phyloP scores from a whole-genome alignment of 2,888 invertebrate species.

The Marronus borbonicus region DNA sequence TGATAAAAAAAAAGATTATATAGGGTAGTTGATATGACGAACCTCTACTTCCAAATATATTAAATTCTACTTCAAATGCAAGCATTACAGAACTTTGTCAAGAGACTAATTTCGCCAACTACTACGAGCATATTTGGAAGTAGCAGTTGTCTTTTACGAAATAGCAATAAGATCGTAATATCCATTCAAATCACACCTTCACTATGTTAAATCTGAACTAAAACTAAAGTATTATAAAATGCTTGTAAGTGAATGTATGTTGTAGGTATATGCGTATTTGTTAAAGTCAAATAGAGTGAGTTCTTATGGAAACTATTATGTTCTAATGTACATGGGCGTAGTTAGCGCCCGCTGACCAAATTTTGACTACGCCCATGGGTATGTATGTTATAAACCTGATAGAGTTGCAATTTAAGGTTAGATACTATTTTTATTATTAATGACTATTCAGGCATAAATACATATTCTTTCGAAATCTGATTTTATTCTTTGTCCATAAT shows the following conservation, averaged over 20 bases:
- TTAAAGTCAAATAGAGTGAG: not conserved
- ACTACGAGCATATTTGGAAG: not conserved
- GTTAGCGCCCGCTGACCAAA: no score
- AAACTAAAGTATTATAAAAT: conserved; percentile 6
- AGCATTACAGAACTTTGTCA: no score
- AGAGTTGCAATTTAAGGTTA: no score
- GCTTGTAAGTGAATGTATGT: conserved; percentile 10
- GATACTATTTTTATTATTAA: no score
- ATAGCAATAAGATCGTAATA: not conserved
- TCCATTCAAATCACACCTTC: conserved; percentile 4
- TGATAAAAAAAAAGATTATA: conserved; percentile 8
- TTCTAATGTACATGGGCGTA: no score
- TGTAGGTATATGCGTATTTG: not conserved
- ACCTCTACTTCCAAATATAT: conserved; percentile 15
- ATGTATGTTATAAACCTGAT: not conserved
- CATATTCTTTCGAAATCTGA: not conserved
- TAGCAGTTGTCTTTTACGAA: not conserved
- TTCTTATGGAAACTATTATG: conserved; percentile 11
- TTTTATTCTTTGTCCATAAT: not conserved
- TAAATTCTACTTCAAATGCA: not conserved
- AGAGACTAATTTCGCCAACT: no score
- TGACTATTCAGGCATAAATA: not conserved
- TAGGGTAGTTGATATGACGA: conserved; percentile 10
- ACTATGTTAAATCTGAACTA: conserved; percentile 11
- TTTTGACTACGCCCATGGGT: not conserved